Conservation (phyloP, 35 echinoderm and acorn worm genomes). For the Diadema setosum region DNA sequence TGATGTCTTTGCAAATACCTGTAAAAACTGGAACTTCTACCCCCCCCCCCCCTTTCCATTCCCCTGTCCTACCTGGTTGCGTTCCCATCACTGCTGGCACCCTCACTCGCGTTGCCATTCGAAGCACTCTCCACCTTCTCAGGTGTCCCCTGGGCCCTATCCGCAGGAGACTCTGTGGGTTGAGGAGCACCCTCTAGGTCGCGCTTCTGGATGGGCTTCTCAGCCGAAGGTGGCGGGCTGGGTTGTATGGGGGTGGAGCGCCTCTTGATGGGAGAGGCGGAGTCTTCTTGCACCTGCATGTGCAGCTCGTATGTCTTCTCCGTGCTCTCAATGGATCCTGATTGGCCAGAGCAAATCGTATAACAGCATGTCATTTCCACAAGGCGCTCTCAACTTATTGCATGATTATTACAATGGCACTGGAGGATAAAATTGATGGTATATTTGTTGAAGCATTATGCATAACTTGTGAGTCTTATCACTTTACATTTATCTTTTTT, state of each 20-base stretch:
- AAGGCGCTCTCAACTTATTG: too few relatives aligned
- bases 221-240: not conserved
- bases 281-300: conserved; percentile 74
- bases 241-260: not conserved
- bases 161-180: not conserved
- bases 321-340: conserved; percentile 70
- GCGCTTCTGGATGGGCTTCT: conserved; percentile 29
- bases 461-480: too few relatives aligned
- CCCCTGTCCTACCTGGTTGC: conserved; percentile 4
- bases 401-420: too few relatives aligned
- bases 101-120: not conserved
- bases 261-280: not conserved
- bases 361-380: too few relatives aligned
- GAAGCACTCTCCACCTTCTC: not conserved
- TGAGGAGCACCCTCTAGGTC: conserved; percentile 23
- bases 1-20: not conserved
- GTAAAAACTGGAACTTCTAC: not conserved
- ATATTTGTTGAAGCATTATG: too few relatives aligned
- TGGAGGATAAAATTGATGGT: too few relatives aligned
- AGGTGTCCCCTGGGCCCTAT: not conserved
- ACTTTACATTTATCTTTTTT: too few relatives aligned
- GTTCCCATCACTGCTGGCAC: not conserved
- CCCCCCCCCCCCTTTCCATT: not conserved
- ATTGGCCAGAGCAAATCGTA: not conserved
- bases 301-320: conserved; percentile 77